Conservation (phyloP, 2,797 vertebrate species). For the Malacoctenus gilli region DNA sequence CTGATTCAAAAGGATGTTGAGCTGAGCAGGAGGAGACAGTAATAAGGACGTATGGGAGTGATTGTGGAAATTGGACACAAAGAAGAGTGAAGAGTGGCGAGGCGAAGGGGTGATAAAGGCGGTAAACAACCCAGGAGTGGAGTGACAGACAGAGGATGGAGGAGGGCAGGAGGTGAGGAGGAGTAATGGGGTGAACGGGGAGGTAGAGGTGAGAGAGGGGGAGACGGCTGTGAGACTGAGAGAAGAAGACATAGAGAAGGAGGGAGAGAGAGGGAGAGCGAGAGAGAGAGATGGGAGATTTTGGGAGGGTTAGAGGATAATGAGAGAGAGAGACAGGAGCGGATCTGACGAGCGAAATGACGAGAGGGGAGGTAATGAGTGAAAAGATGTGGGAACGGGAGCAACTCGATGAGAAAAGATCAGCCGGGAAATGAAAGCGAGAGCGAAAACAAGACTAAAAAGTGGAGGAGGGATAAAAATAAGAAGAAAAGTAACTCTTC, state of each 20-base stretch:
- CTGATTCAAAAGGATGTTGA: slow-evolving; percentile 1
- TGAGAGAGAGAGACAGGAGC: slow-evolving; percentile 14
- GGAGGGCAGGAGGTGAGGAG: slow-evolving; percentile 24
- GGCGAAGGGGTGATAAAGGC: slow-evolving; percentile 7
- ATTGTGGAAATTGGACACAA: slow-evolving; percentile 7
- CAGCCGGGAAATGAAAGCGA: slow-evolving; percentile 18
- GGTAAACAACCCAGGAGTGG: slow-evolving; percentile 32
- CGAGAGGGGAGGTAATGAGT: slow-evolving; percentile 5
- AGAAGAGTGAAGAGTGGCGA: slow-evolving; percentile 8
- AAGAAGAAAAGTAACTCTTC: neutral
- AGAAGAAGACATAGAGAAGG: neutral
- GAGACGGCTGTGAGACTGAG: neutral
- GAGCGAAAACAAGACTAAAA: slow-evolving; percentile 15
- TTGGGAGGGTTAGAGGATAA: slow-evolving; percentile 4
- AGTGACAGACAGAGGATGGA: slow-evolving; percentile 15
- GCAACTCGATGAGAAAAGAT: neutral
- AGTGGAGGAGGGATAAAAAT: neutral
- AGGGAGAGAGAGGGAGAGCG: slow-evolving; percentile 1
- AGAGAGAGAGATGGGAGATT: neutral
- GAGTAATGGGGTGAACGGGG: slow-evolving; percentile 19
- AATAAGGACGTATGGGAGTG: slow-evolving; percentile 18
- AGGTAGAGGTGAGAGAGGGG: slow-evolving; percentile 1
- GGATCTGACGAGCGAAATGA: slow-evolving; percentile 27
- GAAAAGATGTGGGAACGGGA: neutral
- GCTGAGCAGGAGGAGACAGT: neutral